Base-by-base conservation (phyloP, 1,140 invertebrate genomes). In the Drosophila ironensis region DNA sequence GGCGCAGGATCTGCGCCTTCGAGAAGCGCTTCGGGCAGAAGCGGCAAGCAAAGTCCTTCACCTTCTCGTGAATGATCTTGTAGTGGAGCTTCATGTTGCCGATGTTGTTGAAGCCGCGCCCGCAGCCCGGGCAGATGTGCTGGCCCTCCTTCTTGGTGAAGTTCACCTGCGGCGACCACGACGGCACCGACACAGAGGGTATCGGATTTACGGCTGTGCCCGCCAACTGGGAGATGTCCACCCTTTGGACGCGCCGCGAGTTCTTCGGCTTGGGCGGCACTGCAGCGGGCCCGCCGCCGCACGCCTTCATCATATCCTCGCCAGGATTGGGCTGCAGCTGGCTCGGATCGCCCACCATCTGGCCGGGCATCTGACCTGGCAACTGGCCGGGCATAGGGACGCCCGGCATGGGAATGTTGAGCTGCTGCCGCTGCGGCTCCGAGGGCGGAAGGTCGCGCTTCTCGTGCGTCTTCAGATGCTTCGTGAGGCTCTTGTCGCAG, bases 71-170 rank as follows among this genome's bases (percentile, higher is more conserved):
- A n/a, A 90, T 89, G 19, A 89, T 88, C 25, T 88, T 84, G 17
- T 89, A 86, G 50, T 90, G 88, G 1, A 88, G 73, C 30, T 86
- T 88, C 57, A 89, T 77, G 61, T 90, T 90, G 28, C 86, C 88
- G 14, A 81, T 82, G 16, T 88, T 88, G n/a, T 89, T 89, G 12
- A 89, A 89, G 41, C 87, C 87, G 1, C 81, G 84, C 0, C 87
- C 88, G 27, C 88, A 89, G 38, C 86, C 87, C 0, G 87, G 88
- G 37, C 88, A 89, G 11, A 88, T 87, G 53, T 89, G 86, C 33
- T 88, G 76, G 2, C 88, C 88, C 12, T 89, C 88, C 44, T 89
- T 89, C 51, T 88, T 89, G 51, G 81, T 88, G 24, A 88, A 89
- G 50, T 89, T 89, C 0, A 89, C 86, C 24, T 88, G 87, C 0